Evolutionary conservation across 2,797 vertebrate genomes (phyloP).

Genomic region (Gymnocypris eckloni): DNA sequence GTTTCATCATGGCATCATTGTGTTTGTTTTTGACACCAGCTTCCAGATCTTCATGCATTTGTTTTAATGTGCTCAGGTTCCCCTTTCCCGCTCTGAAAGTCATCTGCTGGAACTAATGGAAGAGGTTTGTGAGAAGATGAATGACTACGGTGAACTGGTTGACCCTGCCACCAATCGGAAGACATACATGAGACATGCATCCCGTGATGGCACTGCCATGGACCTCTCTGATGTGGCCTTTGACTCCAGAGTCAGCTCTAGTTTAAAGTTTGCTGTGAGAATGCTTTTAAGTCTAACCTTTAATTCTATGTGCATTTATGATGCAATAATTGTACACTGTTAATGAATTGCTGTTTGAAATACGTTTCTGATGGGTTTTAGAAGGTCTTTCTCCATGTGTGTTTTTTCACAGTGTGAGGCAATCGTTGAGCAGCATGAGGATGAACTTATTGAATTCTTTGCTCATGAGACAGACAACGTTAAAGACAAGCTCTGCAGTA

Average conservation of each 20-base stretch:
- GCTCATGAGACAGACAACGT: constrained; percentile 89
- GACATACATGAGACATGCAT: constrained; percentile 83
- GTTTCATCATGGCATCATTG: not conserved
- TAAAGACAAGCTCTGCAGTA: constrained; percentile 96
- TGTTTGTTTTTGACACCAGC: not conserved
- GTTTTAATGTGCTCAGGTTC: constrained; percentile 78
- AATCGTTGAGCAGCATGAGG: constrained; percentile 93
- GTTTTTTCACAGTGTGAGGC: constrained; percentile 87
- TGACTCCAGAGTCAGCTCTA: constrained; percentile 85
- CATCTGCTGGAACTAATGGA: constrained; percentile 94
- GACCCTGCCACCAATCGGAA: constrained; percentile 85
- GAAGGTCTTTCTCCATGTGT: not conserved
- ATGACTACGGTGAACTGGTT: constrained; percentile 87
- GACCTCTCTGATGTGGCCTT: constrained; percentile 85
- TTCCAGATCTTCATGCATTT: not conserved
- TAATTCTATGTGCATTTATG: not conserved
- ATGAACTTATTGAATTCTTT: constrained; percentile 95
- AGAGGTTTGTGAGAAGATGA: constrained; percentile 91
- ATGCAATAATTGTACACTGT: not conserved
- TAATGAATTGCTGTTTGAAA: not conserved
- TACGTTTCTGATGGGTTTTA: not conserved
- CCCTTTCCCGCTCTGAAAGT: constrained; percentile 90
- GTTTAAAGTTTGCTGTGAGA: constrained; percentile 91
- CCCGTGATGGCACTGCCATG: constrained; percentile 82
- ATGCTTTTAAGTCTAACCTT: not conserved